Evolutionary conservation across 2,888 invertebrate species (phyloP), one percentile per base, ranked within the genome.

Genomic region (Platypus cylindrus): DNA sequence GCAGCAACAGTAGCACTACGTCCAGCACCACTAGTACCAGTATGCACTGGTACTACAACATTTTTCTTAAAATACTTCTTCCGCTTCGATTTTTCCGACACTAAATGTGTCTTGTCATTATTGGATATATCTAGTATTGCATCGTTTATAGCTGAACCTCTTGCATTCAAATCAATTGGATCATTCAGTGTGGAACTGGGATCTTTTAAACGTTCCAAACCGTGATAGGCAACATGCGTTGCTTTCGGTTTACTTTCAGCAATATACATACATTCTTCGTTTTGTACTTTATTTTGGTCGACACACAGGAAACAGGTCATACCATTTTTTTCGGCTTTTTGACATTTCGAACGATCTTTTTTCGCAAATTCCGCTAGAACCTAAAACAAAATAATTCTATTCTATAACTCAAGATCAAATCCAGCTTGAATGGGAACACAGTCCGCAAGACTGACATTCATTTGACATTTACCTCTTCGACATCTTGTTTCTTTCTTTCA

Each of bases 261-360:
- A 5, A 79, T 70, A 58, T 73, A 82, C 73, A 81, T 79, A 53
- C 83, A 83, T 56, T 83, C 82, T 58, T 83, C 82, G 49, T 81
- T 73, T 55, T 77, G 75, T 31, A 75, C 64, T 1, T 80, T 80
- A 31, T 70, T 67, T 45, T 74, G 68, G 49, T 80, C 78, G 3
- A 72, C 60, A 53, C 83, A 83, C 46, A 76, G 68, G 54, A 73
- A 82, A 53, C 83, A 83, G 1, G 79, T 81, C 78, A 82, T 78
- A 24, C 78, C 76, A 46, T 78, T 75, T 50, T 76, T 77, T 41
- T 71, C 67, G 0, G 77, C 68, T 55, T 77, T 78, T 50, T 78
- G 75, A 54, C 83, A 83, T 5, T 73, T 64, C 16, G 77, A 73
- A 45, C 79, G 66, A 49, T 82, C 80, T 55, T 78, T 78, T 50